Base-by-base conservation (phyloP, 2,888 invertebrate genomes). In the Germaria angustata region DNA sequence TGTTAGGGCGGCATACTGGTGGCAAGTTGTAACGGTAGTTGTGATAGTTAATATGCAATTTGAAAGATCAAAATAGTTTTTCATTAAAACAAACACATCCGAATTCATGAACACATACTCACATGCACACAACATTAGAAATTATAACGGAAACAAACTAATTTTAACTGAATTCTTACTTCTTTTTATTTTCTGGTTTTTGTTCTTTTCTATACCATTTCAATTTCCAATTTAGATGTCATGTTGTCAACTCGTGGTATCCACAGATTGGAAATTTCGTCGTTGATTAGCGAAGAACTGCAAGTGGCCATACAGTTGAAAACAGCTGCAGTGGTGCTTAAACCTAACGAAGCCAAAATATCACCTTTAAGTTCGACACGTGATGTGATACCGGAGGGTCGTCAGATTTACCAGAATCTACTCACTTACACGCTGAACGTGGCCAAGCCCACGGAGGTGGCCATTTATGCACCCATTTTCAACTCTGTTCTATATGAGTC, bases 401-500 rank as follows among this genome's bases (percentile, higher is more conserved):
- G 98, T 69, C 98, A 98, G 92, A 97, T 99, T 86, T 98, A 98
- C 91, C 96, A 97, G 89, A 93, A 98, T 69, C 92, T 96, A 86
- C 93, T 99, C 86, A 95, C 95, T 0, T 99, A 99, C 91, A 95
- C 93, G 88, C 95, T 99, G 90, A 95, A 95, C 87, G 92, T 97
- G 86, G 92, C 94, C 11, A 98, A 98, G 90, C 92, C 94, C 0
- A 95, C 95, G 2, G 98, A 98, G 91, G 94, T 97, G 51, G 92
- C 95, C 0, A 94, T 97, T 0, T 95, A 95, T 88, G 94, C 95
- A 80, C 94, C 97, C 0, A 88, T 96, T 77, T 93, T 99, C 41
- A 96, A 96, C 90, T 95, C 96, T 88, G 93, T 96, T 88, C 92
- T 99, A 46, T 99, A 99, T 90, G 99, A 99, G 92, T 96, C 96